A percentile compares a stretch with the other conserved stretches of the same genome.
phyloP scores from a whole-genome alignment of 2,113 vertebrate genomes.

The Toxotes jaculatrix region DNA sequence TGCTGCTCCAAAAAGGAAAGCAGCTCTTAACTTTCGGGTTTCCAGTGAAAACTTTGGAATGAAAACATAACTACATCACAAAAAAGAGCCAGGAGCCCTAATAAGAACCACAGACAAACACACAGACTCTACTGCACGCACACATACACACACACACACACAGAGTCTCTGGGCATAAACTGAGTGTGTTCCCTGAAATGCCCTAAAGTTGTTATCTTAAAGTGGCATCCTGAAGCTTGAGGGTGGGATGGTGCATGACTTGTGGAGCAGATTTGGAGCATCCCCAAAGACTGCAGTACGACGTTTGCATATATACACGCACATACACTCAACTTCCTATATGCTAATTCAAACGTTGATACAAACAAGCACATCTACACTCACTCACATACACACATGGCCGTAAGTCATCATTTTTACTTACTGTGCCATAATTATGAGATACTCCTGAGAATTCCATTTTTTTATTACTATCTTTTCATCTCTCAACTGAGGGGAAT shows the following conservation, averaged over 20 bases:
- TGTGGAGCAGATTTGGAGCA: conserved; percentile 65
- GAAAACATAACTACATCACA: conserved; percentile 41
- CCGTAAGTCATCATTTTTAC: conserved; percentile 28
- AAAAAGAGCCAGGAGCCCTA: conserved; percentile 37
- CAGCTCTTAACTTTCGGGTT: conserved; percentile 37
- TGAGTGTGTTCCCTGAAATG: conserved; percentile 64
- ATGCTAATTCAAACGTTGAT: not conserved
- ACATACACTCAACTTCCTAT: not conserved
- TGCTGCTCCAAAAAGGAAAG: conserved; percentile 24
- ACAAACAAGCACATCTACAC: conserved; percentile 17
- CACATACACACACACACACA: not conserved
- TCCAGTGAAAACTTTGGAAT: conserved; percentile 48
- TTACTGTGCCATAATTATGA: conserved; percentile 48
- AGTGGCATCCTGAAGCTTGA: conserved; percentile 71
- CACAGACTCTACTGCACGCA: not conserved
- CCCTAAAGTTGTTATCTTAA: conserved; percentile 75
- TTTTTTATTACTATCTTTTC: conserved; percentile 32
- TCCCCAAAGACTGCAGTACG: conserved; percentile 47
- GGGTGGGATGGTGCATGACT: conserved; percentile 66
- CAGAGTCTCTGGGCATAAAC: conserved; percentile 49
- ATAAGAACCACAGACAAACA: conserved; percentile 30
- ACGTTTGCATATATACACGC: not conserved
- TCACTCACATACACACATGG: conserved; percentile 20
- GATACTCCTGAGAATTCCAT: conserved; percentile 36
- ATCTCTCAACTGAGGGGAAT: conserved; percentile 5